phyloP scores from a whole-genome alignment of 2,797 vertebrate species.

The Pseudochirops cupreus region DNA sequence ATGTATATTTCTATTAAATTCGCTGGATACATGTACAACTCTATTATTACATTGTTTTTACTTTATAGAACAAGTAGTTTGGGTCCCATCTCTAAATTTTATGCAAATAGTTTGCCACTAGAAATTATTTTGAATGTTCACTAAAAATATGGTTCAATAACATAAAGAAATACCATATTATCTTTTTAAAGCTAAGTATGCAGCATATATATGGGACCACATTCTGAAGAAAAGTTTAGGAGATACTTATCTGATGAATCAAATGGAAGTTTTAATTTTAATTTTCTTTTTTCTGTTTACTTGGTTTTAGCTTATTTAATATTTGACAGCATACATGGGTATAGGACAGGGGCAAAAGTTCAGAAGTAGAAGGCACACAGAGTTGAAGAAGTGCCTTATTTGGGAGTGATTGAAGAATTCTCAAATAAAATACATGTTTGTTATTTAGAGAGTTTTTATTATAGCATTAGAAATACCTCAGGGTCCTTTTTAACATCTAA shows the following conservation, averaged over 20 bases:
- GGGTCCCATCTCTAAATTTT: slow-evolving; percentile 31
- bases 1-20: neutral
- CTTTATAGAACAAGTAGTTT: slow-evolving; percentile 52
- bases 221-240: slow-evolving; percentile 1
- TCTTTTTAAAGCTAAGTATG: slow-evolving; percentile 17
- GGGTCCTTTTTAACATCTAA: slow-evolving; percentile 10
- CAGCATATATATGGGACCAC: neutral
- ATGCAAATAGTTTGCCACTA: slow-evolving; percentile 10
- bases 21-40: neutral
- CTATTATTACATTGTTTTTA: slow-evolving; percentile 19
- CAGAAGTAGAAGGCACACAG: slow-evolving; percentile 73
- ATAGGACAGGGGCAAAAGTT: slow-evolving; percentile 69
- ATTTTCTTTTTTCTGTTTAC: slow-evolving; percentile 50
- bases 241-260: slow-evolving; percentile 16
- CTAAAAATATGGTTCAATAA: neutral
- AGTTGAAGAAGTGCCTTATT: slow-evolving; percentile 73
- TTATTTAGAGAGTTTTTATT: slow-evolving; percentile 56
- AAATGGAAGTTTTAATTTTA: neutral
- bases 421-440: slow-evolving; percentile 70
- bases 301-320: slow-evolving; percentile 58
- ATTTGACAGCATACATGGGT: slow-evolving; percentile 74
- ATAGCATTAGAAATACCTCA: slow-evolving; percentile 28
- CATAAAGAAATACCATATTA: slow-evolving; percentile 4
- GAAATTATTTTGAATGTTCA: slow-evolving; percentile 26
- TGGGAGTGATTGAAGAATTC: slow-evolving; percentile 69